Conservation (phyloP, 1,140 invertebrate species). For the Drosophila bocki region DNA sequence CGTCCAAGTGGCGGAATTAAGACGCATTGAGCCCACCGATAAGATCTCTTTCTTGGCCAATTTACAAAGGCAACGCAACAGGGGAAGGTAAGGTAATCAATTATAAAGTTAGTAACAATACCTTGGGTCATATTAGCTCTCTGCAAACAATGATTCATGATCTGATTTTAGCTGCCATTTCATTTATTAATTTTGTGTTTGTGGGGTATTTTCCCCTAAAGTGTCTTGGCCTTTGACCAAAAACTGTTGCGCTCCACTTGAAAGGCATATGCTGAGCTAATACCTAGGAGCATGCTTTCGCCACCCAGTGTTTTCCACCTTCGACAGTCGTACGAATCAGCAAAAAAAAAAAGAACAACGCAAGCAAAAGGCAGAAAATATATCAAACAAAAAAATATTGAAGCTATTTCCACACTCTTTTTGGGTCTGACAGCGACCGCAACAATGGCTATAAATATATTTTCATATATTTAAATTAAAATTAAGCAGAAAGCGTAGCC, state of each 20-base stretch:
- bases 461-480: conserved; percentile 73
- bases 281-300: conserved; percentile 28
- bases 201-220: conserved; percentile 17
- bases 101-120: conserved; percentile 50
- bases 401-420: conserved; percentile 71
- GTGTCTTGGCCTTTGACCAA: conserved; percentile 63
- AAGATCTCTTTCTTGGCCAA: conserved; percentile 26
- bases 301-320: conserved; percentile 51
- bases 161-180: conserved; percentile 29
- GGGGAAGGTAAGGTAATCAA: conserved; percentile 26
- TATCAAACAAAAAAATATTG: conserved; percentile 59
- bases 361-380: conserved; percentile 35
- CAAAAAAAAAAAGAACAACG: conserved; percentile 12
- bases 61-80: conserved; percentile 32
- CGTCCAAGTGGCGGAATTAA: conserved; percentile 48
- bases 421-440: conserved; percentile 65
- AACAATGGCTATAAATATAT: conserved; percentile 80
- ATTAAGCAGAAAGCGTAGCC: conserved; percentile 39
- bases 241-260: conserved; percentile 60
- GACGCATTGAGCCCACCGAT: conserved; percentile 37
- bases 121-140: conserved; percentile 17
- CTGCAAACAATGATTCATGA: conserved; percentile 37
- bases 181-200: conserved; percentile 11
- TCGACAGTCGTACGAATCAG: conserved; percentile 65
- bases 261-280: conserved; percentile 36